Conservation (phyloP, 2,888 invertebrate genomes). For the Drosophila rellima region DNA sequence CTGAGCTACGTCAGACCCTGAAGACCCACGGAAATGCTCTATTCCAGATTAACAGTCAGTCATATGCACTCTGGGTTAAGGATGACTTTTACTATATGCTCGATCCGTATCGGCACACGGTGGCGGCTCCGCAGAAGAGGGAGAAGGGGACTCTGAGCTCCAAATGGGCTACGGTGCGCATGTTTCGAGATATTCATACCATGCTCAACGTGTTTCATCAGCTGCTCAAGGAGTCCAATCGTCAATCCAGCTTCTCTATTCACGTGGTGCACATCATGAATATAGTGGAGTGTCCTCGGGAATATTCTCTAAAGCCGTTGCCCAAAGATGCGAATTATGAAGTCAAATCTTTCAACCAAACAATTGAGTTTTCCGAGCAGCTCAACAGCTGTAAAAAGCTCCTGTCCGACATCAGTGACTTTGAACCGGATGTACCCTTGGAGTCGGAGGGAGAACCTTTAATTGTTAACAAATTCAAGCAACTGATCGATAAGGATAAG, state of each 20-base stretch:
- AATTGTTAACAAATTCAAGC: conserved; percentile 10
- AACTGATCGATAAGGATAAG: conserved; percentile 20
- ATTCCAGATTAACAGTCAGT: conserved; percentile 80
- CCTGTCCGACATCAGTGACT: conserved; percentile 68
- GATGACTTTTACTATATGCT: conserved; percentile 80
- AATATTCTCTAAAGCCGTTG: conserved; percentile 31
- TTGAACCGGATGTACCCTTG: conserved; percentile 67
- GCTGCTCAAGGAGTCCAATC: conserved; percentile 77
- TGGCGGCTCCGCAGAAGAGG: conserved; percentile 40
- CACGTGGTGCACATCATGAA: conserved; percentile 68
- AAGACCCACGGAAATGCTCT: conserved; percentile 64
- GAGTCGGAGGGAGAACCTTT: conserved; percentile 34
- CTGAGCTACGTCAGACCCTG: conserved; percentile 56
- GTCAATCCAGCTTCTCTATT: conserved; percentile 66
- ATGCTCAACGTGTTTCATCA: conserved; percentile 81
- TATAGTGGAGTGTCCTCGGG: conserved; percentile 53
- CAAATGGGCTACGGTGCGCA: conserved; percentile 76
- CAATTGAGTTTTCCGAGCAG: conserved; percentile 66
- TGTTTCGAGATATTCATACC: conserved; percentile 77
- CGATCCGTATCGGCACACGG: conserved; percentile 83
- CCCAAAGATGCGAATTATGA: conserved; percentile 39
- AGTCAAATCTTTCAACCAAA: conserved; percentile 69
- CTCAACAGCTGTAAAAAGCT: conserved; percentile 46
- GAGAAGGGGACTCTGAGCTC: conserved; percentile 27
- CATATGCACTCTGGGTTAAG: conserved; percentile 82